These are phyloP conservation scores for Lepilemur septentrionalis DNA, from an alignment of 2,797 vertebrate species.

Conservation along the genomic window DNA sequence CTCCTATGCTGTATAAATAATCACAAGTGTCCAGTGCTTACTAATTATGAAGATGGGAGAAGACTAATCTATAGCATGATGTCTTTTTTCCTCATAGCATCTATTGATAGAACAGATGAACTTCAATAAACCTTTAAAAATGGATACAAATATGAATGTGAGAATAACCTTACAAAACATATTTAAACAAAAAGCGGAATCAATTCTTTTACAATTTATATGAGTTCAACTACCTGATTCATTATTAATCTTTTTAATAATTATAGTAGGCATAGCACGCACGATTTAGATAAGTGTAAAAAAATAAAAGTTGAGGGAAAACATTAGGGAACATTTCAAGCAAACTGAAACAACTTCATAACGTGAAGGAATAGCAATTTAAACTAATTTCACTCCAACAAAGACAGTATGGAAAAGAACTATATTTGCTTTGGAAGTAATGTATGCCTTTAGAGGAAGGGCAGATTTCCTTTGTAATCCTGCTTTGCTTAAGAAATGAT, in stretches of 20 bases:
- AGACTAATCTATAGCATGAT: background rate
- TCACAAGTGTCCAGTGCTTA: background rate
- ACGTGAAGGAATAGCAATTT: background rate
- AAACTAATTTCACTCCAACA: background rate
- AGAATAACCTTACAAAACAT: conserved; percentile 24
- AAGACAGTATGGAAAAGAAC: background rate
- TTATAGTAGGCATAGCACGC: background rate
- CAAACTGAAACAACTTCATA: background rate
- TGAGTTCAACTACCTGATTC: background rate
- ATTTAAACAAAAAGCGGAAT: background rate
- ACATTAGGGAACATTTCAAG: background rate
- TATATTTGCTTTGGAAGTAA: background rate
- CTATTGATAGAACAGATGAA: background rate
- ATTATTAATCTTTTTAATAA: conserved; percentile 11
- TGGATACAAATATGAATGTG: background rate
- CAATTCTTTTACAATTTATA: background rate
- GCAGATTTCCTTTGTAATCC: background rate
- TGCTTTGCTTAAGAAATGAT: background rate
- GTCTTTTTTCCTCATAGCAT: background rate
- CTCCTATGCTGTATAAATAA: conserved; percentile 26
- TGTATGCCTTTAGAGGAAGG: background rate
- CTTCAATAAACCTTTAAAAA: conserved; percentile 6
- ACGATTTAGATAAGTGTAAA: background rate
- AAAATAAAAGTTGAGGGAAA: background rate
- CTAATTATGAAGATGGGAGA: background rate